These are phyloP conservation scores for Tiphia femorata DNA, from an alignment of 2,888 invertebrate genomes.

Conservation along the genomic window DNA sequence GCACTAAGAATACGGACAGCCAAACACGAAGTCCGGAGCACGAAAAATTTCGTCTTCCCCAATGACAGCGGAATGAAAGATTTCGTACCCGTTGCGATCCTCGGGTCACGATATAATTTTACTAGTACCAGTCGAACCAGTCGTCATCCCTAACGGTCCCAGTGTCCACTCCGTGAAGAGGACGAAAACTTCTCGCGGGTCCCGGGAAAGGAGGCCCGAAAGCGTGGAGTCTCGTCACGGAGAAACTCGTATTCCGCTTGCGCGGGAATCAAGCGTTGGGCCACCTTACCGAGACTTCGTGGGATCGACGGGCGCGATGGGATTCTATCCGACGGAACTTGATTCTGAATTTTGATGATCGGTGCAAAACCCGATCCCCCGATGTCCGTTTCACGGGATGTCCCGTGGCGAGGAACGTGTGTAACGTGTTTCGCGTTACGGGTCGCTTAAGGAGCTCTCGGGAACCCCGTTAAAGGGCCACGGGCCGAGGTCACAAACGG, in stretches of 20 bases:
- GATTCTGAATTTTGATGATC: slow-evolving; percentile 48
- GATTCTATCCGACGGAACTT: slow-evolving; percentile 37
- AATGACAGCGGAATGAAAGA: too few relatives aligned
- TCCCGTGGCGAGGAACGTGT: slow-evolving; percentile 46
- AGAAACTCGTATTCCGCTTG: slow-evolving; percentile 32
- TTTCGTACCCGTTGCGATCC: too few relatives aligned
- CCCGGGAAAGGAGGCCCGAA: slow-evolving; percentile 18
- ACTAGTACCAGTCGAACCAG: not conserved
- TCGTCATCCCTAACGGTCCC: not conserved
- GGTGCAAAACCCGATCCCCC: slow-evolving; percentile 47
- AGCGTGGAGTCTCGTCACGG: slow-evolving; percentile 18
- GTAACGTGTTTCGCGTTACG: slow-evolving; percentile 58
- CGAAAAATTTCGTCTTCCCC: too few relatives aligned
- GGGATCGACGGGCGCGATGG: slow-evolving; percentile 28
- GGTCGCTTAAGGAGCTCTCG: slow-evolving; percentile 47
- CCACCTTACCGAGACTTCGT: slow-evolving; percentile 28
- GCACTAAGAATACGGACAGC: too few relatives aligned
- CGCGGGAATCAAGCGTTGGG: slow-evolving; percentile 20
- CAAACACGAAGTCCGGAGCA: too few relatives aligned
- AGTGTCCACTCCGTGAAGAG: not conserved
- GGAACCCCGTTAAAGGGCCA: slow-evolving; percentile 38
- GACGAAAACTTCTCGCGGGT: not conserved
- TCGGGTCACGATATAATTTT: too few relatives aligned
- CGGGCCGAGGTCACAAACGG: slow-evolving; percentile 49
- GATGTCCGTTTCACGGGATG: not conserved